These are phyloP conservation scores for Parotia lawesii DNA, from an alignment of 2,113 vertebrate species.

Conservation along the genomic window DNA sequence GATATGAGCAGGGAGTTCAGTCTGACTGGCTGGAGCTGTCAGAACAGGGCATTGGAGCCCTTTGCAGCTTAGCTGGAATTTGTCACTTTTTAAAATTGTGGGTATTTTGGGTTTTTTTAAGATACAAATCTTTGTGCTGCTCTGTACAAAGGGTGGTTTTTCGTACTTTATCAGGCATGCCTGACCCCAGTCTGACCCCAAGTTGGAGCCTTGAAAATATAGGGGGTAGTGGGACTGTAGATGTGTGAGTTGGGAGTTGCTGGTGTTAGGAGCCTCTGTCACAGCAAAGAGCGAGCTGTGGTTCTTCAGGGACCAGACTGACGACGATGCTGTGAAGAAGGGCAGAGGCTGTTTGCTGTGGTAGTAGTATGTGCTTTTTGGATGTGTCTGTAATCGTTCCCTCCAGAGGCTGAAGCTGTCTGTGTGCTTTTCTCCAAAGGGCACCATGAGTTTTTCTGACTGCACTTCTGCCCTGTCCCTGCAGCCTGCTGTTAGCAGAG, in stretches of 20 bases:
- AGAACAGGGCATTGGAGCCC: not conserved
- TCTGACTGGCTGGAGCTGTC: not conserved
- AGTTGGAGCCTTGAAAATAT: not conserved
- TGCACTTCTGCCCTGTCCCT: not conserved
- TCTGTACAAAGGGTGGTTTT: not conserved
- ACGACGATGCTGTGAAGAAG: constrained; percentile 21
- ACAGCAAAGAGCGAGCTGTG: not conserved
- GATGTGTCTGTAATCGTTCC: not conserved
- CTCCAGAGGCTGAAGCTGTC: not conserved
- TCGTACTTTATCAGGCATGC: not conserved
- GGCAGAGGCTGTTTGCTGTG: constrained; percentile 18
- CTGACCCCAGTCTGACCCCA: not conserved
- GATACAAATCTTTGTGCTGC: not conserved
- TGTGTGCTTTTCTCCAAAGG: not conserved
- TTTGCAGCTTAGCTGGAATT: not conserved
- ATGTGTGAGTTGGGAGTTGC: not conserved
- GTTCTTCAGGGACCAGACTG: not conserved
- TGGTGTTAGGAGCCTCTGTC: constrained; percentile 16
- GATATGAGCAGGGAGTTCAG: not conserved
- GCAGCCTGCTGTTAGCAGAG: not conserved
- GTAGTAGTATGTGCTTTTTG: constrained; percentile 13
- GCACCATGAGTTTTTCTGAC: not conserved
- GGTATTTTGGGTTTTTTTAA: not conserved
- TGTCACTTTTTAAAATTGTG: not conserved
- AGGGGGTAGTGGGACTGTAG: not conserved